Evolutionary conservation across 2,113 vertebrate species (phyloP).

Genomic region (Equus przewalskii): DNA sequence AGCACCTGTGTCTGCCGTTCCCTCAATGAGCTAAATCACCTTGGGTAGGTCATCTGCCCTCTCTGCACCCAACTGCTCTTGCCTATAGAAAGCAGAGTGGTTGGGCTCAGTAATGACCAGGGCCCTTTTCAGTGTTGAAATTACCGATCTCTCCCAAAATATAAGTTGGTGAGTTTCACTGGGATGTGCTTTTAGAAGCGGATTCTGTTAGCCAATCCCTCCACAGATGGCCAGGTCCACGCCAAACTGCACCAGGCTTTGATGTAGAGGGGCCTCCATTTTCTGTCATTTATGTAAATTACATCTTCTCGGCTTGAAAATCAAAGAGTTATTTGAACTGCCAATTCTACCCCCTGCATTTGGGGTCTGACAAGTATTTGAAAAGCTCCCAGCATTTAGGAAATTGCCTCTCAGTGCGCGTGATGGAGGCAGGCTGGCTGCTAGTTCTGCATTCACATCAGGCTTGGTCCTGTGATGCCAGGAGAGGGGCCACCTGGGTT

Average conservation of each 20-base stretch:
- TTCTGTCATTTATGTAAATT: slow-evolving; percentile 29
- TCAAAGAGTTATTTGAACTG: slow-evolving; percentile 45
- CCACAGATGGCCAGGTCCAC: neutral
- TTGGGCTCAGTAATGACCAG: accelerated
- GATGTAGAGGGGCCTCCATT: neutral
- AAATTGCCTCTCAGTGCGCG: accelerated
- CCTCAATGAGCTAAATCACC: neutral
- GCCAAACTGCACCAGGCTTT: neutral
- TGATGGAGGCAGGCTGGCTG: accelerated
- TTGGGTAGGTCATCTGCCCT: neutral
- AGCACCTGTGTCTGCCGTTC: neutral
- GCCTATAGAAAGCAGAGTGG: neutral
- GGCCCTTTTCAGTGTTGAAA: neutral
- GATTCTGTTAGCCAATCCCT: neutral
- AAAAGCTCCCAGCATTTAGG: neutral
- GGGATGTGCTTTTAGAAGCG: neutral
- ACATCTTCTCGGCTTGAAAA: slow-evolving; percentile 6
- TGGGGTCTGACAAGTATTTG: neutral
- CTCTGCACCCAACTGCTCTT: neutral
- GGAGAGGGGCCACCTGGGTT: neutral
- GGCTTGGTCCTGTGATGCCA: neutral
- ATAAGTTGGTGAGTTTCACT: neutral
- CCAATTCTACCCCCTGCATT: neutral
- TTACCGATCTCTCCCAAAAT: neutral
- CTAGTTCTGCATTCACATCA: accelerated